Conservation (phyloP, 1,140 invertebrate genomes). For the Liolophura sinensis region DNA sequence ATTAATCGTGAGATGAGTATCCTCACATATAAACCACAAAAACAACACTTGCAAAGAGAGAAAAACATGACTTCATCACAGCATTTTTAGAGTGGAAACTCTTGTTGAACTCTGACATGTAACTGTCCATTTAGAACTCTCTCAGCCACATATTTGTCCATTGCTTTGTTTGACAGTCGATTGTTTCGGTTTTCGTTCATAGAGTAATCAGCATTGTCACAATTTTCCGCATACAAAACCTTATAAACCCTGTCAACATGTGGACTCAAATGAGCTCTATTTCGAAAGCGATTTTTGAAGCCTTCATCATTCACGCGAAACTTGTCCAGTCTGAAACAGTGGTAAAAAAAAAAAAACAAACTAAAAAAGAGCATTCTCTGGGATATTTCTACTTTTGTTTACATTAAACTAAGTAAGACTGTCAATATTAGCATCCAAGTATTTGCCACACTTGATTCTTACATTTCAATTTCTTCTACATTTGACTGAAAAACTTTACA, state of each 20-base stretch:
- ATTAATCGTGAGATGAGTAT: too few relatives aligned
- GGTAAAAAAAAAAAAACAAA: too few relatives aligned
- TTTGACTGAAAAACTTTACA: too few relatives aligned
- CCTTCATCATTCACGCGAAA: slow-evolving; percentile 50
- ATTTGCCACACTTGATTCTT: too few relatives aligned
- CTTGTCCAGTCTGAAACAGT: slow-evolving; percentile 23
- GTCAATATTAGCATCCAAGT: too few relatives aligned
- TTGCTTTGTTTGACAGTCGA: slow-evolving; percentile 36
- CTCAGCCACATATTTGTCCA: slow-evolving; percentile 39
- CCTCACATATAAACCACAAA: not conserved
- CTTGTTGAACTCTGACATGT: slow-evolving; percentile 21
- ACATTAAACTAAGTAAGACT: too few relatives aligned
- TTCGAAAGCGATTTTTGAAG: slow-evolving; percentile 46
- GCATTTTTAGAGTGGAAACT: slow-evolving; percentile 11
- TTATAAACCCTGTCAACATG: slow-evolving; percentile 42
- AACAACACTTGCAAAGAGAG: slow-evolving; percentile 2
- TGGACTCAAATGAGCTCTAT: slow-evolving; percentile 36
- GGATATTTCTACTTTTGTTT: too few relatives aligned
- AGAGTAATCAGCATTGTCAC: slow-evolving; percentile 42
- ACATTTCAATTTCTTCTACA: too few relatives aligned
- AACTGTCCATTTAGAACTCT: slow-evolving; percentile 39
- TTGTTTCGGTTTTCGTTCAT: slow-evolving; percentile 35
- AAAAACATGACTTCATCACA: slow-evolving; percentile 14
- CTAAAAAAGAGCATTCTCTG: too few relatives aligned
- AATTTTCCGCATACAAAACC: slow-evolving; percentile 42